Percentiles rank a stretch among this genome's conserved stretches.
Evolutionary conservation across 2,888 invertebrate genomes (phyloP).

Genomic region (Arge pagana): DNA sequence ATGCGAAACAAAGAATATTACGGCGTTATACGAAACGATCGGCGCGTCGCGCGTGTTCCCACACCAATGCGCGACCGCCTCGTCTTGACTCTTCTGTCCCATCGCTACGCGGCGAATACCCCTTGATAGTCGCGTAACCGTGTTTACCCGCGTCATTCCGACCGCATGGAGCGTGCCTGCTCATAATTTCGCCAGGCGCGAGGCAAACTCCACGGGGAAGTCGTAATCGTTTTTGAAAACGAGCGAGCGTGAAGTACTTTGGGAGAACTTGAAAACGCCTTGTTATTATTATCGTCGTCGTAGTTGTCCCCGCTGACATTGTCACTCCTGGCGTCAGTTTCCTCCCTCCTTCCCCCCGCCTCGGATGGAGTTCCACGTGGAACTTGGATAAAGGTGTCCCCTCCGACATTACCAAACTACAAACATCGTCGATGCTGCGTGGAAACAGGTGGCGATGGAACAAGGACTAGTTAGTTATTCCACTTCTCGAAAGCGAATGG

Average conservation of each 20-base stretch:
- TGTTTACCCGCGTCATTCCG: neutral
- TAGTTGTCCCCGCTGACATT: too few relatives aligned
- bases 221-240: conserved; percentile 20
- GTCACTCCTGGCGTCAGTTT: too few relatives aligned
- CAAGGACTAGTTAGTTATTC: too few relatives aligned
- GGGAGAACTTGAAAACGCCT: neutral
- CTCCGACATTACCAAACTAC: too few relatives aligned
- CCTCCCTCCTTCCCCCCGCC: too few relatives aligned
- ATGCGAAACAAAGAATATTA: conserved; percentile 38
- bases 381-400: too few relatives aligned
- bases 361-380: too few relatives aligned
- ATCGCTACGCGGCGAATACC: neutral
- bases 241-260: neutral
- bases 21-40: conserved; percentile 12
- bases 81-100: neutral
- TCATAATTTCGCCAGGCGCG: conserved; percentile 15
- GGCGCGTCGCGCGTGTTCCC: conserved; percentile 12
- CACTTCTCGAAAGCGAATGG: too few relatives aligned
- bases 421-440: too few relatives aligned
- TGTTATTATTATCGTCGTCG: too few relatives aligned
- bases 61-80: neutral
- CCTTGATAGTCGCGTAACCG: neutral
- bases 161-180: conserved; percentile 11
- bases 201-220: conserved; percentile 8
- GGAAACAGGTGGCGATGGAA: too few relatives aligned